Conservation (phyloP, 2,888 invertebrate species). For the Amphipyra berbera region DNA sequence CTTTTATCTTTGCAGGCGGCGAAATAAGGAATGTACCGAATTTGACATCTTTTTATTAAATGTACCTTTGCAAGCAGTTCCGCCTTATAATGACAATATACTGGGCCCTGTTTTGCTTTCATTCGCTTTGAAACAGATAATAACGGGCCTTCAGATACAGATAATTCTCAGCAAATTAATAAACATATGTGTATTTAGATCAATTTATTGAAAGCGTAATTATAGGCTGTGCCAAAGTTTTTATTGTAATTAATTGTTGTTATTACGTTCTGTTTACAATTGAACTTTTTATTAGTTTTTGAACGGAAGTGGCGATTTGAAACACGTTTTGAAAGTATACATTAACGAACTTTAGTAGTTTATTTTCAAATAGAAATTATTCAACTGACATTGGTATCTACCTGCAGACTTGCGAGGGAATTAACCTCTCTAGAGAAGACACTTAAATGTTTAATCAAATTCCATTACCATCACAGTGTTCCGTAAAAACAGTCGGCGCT, state of each 20-base stretch:
- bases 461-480: conserved; percentile 13
- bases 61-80: conserved; percentile 10
- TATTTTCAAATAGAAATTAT: conserved; percentile 2
- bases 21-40: not conserved
- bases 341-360: not conserved
- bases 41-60: conserved; percentile 21
- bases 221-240: conserved; percentile 34
- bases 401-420: not conserved
- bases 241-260: conserved; percentile 44
- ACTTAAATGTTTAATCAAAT: conserved; percentile 34
- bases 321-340: conserved; percentile 34
- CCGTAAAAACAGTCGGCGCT: conserved; percentile 28
- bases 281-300: conserved; percentile 36
- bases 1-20: no score
- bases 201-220: conserved; percentile 45
- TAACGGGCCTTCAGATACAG: conserved; percentile 9
- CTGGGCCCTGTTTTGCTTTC: conserved; percentile 35
- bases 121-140: conserved; percentile 33
- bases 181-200: conserved; percentile 24
- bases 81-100: conserved; percentile 5
- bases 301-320: conserved; percentile 26
- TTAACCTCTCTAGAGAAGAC: conserved; percentile 14
- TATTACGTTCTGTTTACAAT: conserved; percentile 43
- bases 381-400: conserved; percentile 1
- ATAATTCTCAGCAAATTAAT: conserved; percentile 19